Evolutionary conservation across 2,113 vertebrate genomes (phyloP).

Genomic region (Hippotragus niger): DNA sequence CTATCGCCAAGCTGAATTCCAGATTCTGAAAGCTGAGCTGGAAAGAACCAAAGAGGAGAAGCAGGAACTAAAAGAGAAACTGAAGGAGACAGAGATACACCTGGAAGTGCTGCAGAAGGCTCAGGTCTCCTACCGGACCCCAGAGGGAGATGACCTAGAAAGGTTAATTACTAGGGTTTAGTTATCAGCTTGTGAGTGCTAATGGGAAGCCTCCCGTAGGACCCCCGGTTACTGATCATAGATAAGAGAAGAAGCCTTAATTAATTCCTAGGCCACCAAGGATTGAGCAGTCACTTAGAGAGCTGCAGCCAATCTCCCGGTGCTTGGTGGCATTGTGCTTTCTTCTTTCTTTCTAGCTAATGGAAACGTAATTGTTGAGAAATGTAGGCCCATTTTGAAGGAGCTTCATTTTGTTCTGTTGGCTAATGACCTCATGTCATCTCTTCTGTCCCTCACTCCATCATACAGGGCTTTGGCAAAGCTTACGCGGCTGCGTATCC

Average conservation of each 20-base stretch:
- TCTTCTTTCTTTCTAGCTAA: slow-evolving; percentile 61
- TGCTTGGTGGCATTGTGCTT: slow-evolving; percentile 38
- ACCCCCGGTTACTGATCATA: slow-evolving; percentile 23
- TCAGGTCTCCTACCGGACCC: slow-evolving; percentile 65
- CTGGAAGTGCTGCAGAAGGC: slow-evolving; percentile 62
- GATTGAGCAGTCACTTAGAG: slow-evolving; percentile 49
- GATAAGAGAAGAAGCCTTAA: slow-evolving; percentile 56
- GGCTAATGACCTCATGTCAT: slow-evolving; percentile 69
- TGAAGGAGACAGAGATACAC: slow-evolving; percentile 55
- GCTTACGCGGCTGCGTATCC: slow-evolving; percentile 78
- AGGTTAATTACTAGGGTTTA: slow-evolving; percentile 70
- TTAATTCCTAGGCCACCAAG: slow-evolving; percentile 55
- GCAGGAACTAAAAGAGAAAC: slow-evolving; percentile 61
- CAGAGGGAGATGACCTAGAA: slow-evolving; percentile 68
- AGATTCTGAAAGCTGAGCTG: slow-evolving; percentile 73
- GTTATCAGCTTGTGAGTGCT: slow-evolving; percentile 59
- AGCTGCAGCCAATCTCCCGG: slow-evolving; percentile 24
- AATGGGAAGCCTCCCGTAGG: slow-evolving; percentile 52
- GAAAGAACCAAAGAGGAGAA: slow-evolving; percentile 69
- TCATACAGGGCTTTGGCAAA: slow-evolving; percentile 78
- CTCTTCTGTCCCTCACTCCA: slow-evolving; percentile 66
- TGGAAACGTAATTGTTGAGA: slow-evolving; percentile 56
- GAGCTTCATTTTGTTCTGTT: slow-evolving; percentile 39
- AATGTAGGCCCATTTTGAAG: slow-evolving; percentile 41
- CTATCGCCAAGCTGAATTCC: slow-evolving; percentile 73